Base-by-base conservation (phyloP, 2,113 vertebrate species). In the Misgurnus mizolepis region DNA sequence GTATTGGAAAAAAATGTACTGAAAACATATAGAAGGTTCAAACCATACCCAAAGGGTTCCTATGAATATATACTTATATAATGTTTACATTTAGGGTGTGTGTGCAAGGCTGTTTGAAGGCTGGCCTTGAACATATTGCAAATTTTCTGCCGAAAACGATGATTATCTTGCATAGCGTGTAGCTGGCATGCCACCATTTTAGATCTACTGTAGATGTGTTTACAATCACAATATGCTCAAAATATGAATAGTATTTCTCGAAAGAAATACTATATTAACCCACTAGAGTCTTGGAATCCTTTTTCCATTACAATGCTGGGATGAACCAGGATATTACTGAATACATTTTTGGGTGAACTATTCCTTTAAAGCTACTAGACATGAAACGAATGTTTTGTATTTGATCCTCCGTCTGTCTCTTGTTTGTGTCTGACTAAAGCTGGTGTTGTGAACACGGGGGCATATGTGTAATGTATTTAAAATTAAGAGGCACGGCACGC, bases 401-500 rank as follows among this genome's bases (percentile, higher is more conserved):
- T 14, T 73, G 53, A 7, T 39, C 7, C 39, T 61, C 40, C 27
- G 27, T 34, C 27, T 34, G 27, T 34, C 27, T 3, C 27, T 34
- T 34, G 27, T 34, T 73, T 60, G 71, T 40, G 18, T 61, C 40
- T 60, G 6, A 27, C 6, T 15, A 17, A 14, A 64, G 43, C 9
- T 34, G 17, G 2, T 61, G 39, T 61, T 47, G 22, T 50, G 45
- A 39, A 50, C 14, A 17, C 17, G 43, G 40, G 22, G 15, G 41
- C 45, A 64, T 64, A 64, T 76, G 22, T 58, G 11, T 64, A 64
- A 64, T 49, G 43, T 64, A 50, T 64, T 76, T 76, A n/a, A 76
- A 50, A 77, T 77, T 39, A 77, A 77, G 75, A 55, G 27, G 75
- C 49, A 40, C 61, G 66, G 62, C 75, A 53, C 75, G 17, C 27